Evolutionary conservation across 2,113 vertebrate species (phyloP).

Genomic region (Haplochromis vanheusdeni): DNA sequence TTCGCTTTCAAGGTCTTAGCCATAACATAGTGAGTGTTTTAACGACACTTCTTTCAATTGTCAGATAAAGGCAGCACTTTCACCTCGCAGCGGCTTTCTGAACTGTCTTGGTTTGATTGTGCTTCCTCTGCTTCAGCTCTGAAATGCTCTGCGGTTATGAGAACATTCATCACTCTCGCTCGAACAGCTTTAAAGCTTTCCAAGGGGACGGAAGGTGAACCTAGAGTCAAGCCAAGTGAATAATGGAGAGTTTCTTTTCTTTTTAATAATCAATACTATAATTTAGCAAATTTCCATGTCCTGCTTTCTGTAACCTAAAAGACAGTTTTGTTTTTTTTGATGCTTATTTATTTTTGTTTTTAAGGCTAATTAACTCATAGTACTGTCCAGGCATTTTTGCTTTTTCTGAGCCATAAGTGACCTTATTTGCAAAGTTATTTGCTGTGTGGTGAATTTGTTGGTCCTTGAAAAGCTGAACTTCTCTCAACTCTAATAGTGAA

Average conservation of each 20-base stretch:
- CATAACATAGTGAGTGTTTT: slow-evolving; percentile 34
- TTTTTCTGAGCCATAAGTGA: not conserved
- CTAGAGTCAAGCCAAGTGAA: not conserved
- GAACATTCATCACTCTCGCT: slow-evolving; percentile 40
- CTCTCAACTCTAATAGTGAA: not conserved
- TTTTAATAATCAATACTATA: not conserved
- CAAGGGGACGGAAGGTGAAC: not conserved
- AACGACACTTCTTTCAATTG: slow-evolving; percentile 21
- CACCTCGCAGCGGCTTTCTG: slow-evolving; percentile 19
- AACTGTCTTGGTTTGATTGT: slow-evolving; percentile 33
- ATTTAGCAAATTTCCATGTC: not conserved
- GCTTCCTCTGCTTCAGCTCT: slow-evolving; percentile 26
- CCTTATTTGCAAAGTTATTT: not conserved
- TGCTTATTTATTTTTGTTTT: not conserved
- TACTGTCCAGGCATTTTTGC: not conserved
- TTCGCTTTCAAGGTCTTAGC: slow-evolving; percentile 7
- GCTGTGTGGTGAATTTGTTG: not conserved
- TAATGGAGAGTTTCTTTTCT: not conserved
- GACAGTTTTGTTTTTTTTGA: not conserved
- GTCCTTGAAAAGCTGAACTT: not conserved
- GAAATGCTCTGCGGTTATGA: slow-evolving; percentile 31
- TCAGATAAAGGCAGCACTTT: slow-evolving; percentile 23
- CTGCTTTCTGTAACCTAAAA: not conserved
- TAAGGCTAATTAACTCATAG: not conserved
- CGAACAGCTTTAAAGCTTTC: slow-evolving; percentile 10